Base-by-base conservation (phyloP, 2,113 vertebrate genomes). In the Boulengerochromis microlepis region DNA sequence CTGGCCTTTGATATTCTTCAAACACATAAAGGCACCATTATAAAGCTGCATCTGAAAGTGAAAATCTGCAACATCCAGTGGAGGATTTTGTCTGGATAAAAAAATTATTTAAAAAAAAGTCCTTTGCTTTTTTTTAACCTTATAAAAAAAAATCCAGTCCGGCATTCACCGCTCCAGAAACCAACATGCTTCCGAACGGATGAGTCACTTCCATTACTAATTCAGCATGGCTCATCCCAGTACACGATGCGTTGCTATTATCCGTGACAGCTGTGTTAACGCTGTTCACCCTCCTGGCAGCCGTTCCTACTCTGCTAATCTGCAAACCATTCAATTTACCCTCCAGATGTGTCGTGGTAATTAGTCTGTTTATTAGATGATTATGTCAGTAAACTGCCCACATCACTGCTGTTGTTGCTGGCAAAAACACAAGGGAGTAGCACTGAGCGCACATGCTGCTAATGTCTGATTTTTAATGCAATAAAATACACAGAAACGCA, bases 151-250 rank as follows among this genome's bases (percentile, higher is more conserved):
- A 16, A 45, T 10, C 4, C 59, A 83, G 53, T 53, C 12, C 50
- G 53, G 84, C n/a, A 4, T 64, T 89, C 7, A 40, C 13, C 7
- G 5, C 71, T 91, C 47, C 57, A 45, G 52, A 91, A 91, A 87
- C 54, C 85, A 88, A 66, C 66, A 76, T 90, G 78, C 87, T 85
- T 33, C 78, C 3, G 29, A 71, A 76, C 10, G 22, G 57, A 71
- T 94, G 93, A 93, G 88, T 95, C 91, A 91, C 71, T 90, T 90
- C 81, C 86, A 93, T 94, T 80, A 92, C 90, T 87, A 83, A 89
- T 92, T 91, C 87, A 89, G 19, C 53, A 10, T 5, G 9, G 83
- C 85, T 91, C 90, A 84, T 90, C 84, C 56, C 54, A 61, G 87
- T 88, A 81, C 80, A 42, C 4, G 19, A 69, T 50, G 83, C 61